These are phyloP conservation scores for Baryphthengus martii DNA, from an alignment of 2,113 vertebrate genomes.

Conservation along the genomic window DNA sequence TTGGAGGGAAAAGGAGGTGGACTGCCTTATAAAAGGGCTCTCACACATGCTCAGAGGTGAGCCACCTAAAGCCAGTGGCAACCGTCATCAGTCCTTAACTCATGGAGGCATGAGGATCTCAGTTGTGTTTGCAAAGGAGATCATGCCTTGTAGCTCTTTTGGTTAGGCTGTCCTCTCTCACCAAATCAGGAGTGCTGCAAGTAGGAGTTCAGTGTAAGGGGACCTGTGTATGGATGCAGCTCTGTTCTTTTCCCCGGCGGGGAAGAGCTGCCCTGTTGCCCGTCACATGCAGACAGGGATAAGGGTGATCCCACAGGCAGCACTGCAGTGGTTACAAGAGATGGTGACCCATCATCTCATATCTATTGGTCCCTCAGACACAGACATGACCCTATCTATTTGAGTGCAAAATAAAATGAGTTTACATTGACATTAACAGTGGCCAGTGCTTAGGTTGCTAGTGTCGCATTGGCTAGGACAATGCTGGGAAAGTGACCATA, in stretches of 20 bases:
- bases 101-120: rapidly evolving
- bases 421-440: rapidly evolving
- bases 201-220: neutral
- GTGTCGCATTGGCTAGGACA: rapidly evolving
- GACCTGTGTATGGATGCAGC: neutral
- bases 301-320: neutral
- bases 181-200: neutral
- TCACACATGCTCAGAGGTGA: neutral
- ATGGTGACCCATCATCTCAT: neutral
- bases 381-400: rapidly evolving
- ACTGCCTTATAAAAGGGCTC: neutral
- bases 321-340: neutral
- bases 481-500: rapidly evolving
- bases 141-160: rapidly evolving
- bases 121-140: neutral
- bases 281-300: rapidly evolving
- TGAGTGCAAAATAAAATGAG: neutral
- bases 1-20: neutral
- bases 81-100: neutral
- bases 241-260: neutral
- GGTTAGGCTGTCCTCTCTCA: neutral
- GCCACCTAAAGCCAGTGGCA: neutral
- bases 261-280: neutral
- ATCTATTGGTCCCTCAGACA: neutral
- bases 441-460: neutral